These are phyloP conservation scores for Notodonta ziczac DNA, from an alignment of 2,888 invertebrate species.

Conservation along the genomic window DNA sequence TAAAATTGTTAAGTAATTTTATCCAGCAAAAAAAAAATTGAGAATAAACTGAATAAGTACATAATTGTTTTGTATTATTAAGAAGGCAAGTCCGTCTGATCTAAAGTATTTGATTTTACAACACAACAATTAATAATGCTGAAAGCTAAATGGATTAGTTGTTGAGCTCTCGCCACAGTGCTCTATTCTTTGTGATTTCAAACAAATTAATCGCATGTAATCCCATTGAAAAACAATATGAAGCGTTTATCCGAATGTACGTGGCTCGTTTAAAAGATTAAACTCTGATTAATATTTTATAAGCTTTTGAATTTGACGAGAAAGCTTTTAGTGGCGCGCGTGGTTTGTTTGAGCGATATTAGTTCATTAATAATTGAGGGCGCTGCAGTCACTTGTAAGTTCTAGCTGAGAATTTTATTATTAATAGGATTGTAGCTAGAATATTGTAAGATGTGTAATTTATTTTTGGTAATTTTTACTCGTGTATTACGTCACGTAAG, in stretches of 20 bases:
- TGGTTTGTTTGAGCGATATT: slow-evolving; percentile 7
- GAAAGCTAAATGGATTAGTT: neutral
- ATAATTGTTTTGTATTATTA: neutral
- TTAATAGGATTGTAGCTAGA: neutral
- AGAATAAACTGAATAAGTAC: too few species aligned
- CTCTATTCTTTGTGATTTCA: slow-evolving; percentile 4
- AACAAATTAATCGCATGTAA: slow-evolving; percentile 4
- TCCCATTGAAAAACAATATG: slow-evolving; percentile 4
- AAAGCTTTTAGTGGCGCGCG: slow-evolving; percentile 21
- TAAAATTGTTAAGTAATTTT: too few species aligned
- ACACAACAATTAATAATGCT: neutral
- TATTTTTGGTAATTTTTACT: too few species aligned
- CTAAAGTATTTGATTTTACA: neutral
- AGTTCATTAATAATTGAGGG: slow-evolving; percentile 5
- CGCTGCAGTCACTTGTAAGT: slow-evolving; percentile 6
- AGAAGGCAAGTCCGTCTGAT: neutral
- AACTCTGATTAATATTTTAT: slow-evolving; percentile 16
- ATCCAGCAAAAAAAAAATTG: too few species aligned
- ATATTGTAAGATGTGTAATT: neutral
- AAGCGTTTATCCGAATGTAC: slow-evolving; percentile 4
- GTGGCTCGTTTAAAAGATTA: slow-evolving; percentile 18
- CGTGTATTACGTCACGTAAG: too few species aligned
- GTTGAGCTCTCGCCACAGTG: neutral
- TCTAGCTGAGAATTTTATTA: neutral
- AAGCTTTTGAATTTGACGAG: slow-evolving; percentile 13